Evolutionary conservation across 1,140 invertebrate species (phyloP).

Genomic region (Drosophila tsacasi): DNA sequence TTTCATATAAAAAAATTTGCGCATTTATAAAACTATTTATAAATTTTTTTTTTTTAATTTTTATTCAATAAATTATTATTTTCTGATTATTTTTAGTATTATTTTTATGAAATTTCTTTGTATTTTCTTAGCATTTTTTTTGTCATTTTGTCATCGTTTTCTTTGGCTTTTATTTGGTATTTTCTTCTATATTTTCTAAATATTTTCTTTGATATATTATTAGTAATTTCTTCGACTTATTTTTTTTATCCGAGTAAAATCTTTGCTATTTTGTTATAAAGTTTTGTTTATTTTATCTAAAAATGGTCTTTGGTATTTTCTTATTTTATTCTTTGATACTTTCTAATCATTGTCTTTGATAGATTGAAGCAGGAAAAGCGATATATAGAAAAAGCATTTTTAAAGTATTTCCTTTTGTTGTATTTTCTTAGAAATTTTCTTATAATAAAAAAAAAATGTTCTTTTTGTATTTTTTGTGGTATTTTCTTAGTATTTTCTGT

Average conservation of each 20-base stretch:
- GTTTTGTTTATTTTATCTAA: too few species aligned
- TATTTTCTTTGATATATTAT: background rate
- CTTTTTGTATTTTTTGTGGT: background rate
- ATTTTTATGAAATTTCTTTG: background rate
- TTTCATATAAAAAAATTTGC: background rate
- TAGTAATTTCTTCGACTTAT: background rate
- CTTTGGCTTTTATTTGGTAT: background rate
- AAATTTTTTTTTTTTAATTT: too few species aligned
- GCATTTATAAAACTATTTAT: background rate
- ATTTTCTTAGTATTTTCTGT: background rate
- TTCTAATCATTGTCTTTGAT: too few species aligned
- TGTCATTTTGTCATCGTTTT: background rate
- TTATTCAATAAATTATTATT: background rate
- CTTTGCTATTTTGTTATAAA: too few species aligned
- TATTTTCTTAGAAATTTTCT: background rate
- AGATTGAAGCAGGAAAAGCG: too few species aligned
- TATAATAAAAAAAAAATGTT: too few species aligned
- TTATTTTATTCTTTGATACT: background rate
- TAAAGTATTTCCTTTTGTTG: too few species aligned
- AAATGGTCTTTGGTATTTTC: background rate
- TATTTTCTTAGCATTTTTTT: background rate
- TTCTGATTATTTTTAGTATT: background rate
- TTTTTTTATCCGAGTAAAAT: too few species aligned
- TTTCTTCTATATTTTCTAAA: background rate
- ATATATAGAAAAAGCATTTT: too few species aligned